Base-by-base conservation (phyloP, 37 sponge, comb jelly and placozoan species). In the Petrosia ficiformis region DNA sequence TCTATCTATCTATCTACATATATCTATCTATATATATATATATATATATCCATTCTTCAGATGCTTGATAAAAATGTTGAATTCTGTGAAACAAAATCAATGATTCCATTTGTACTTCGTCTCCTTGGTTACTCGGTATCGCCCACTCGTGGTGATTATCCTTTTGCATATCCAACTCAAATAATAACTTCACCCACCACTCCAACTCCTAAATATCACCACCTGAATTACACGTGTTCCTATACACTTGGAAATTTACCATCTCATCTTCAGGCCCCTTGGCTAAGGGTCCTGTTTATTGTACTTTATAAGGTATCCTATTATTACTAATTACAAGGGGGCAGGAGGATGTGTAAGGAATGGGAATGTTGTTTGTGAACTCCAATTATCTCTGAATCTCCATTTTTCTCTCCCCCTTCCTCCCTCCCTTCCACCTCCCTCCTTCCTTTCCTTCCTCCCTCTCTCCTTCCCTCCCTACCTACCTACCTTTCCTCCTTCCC, bases 261-360 rank as follows among this genome's bases (percentile, higher is more conserved):
- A 6, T 40, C 87, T 22, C 29, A 70, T 57, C 54, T 76, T 34
- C 57, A 70, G 38, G 76, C 65, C 42, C 79, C 83, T 25, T 82
- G 72, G 89, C 57, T 88, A 34, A 29, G 80, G n/a, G 63, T 88
- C 25, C 82, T 82, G 70, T 88, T 83, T 69, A 75, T 88, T 39
- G 82, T 88, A 57, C 69, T 80, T 8, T 88, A 88, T 70, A 88
- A 88, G 89, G 89, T 88, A 36, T n/a, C n/a, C n/a, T n/a, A n/a
- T n/a, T n/a, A n/a, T n/a, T n/a, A n/a, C n/a, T n/a, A n/a, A n/a
- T n/a, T n/a, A n/a, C n/a, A n/a, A n/a, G n/a, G n/a, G n/a, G n/a
- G n/a, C n/a, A n/a, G n/a, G n/a, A n/a, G n/a, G n/a, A n/a, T 16
- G 63, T 44, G 52, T 31, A 11, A 24, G 1, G 4, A 52, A 28